Evolutionary conservation across 2,113 vertebrate genomes (phyloP).

Genomic region (Protobothrops mucrosquamatus): DNA sequence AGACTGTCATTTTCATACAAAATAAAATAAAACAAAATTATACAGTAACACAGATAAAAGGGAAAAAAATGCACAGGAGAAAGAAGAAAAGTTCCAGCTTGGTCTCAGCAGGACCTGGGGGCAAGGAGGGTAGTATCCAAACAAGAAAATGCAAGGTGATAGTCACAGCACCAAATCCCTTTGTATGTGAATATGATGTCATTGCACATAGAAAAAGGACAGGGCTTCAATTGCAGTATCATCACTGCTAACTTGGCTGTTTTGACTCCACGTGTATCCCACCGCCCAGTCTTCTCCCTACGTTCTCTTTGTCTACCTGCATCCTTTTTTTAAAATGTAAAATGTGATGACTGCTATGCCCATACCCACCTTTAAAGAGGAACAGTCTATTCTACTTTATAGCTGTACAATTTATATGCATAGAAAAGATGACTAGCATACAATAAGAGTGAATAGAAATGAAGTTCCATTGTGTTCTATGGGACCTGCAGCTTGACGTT

Average conservation of each 20-base stretch:
- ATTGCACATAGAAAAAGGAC: not conserved
- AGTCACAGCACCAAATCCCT: not conserved
- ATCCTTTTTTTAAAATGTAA: not conserved
- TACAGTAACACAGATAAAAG: not conserved
- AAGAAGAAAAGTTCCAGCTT: not conserved
- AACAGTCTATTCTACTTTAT: not conserved
- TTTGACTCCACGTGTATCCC: not conserved
- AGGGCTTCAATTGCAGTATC: not conserved
- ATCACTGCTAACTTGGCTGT: not conserved
- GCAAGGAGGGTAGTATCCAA: not conserved
- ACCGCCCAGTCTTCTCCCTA: not conserved
- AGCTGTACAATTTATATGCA: not conserved
- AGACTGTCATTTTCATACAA: not conserved
- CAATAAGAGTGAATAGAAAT: not conserved
- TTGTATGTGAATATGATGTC: not conserved
- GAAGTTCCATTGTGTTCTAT: not conserved
- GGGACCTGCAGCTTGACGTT: not conserved
- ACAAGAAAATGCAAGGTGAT: not conserved
- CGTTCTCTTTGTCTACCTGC: not conserved
- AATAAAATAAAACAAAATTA: not conserved
- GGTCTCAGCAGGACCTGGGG: not conserved
- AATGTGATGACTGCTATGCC: not conserved
- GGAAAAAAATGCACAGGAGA: not conserved
- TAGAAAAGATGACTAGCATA: not conserved
- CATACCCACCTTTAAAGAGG: not conserved